Percentiles rank a stretch among this genome's conserved stretches.
Conservation (phyloP, 2,113 vertebrate species). For the Australoheros scitulus region DNA sequence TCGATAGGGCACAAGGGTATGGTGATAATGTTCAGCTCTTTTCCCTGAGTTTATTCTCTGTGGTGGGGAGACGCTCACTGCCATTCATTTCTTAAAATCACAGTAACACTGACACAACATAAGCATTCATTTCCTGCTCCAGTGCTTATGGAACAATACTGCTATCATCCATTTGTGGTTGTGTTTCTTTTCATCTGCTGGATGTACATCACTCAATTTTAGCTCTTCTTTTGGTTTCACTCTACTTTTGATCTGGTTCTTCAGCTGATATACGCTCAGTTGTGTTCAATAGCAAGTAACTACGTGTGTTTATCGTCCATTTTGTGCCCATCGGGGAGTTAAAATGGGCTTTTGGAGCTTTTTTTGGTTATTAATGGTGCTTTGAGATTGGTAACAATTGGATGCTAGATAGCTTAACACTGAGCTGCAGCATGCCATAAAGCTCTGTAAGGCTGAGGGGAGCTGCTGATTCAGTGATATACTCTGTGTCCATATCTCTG, state of each 20-base stretch:
- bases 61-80: background rate
- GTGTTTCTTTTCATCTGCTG: background rate
- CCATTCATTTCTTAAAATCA: slow-evolving; percentile 2
- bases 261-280: background rate
- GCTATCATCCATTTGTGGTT: accelerated
- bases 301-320: background rate
- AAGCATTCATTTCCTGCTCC: background rate
- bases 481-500: too few relatives aligned
- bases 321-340: background rate
- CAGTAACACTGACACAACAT: background rate
- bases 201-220: background rate
- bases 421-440: background rate
- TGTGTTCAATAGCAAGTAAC: background rate
- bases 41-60: background rate
- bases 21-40: background rate
- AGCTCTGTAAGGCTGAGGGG: background rate
- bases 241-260: background rate
- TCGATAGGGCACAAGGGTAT: background rate
- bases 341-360: background rate
- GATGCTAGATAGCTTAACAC: background rate
- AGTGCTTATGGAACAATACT: background rate
- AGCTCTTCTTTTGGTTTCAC: background rate
- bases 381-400: accelerated
- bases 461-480: background rate
- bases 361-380: slow-evolving; percentile 1